Evolutionary conservation across 2,113 vertebrate species (phyloP).

Genomic region (Siniperca knerii): DNA sequence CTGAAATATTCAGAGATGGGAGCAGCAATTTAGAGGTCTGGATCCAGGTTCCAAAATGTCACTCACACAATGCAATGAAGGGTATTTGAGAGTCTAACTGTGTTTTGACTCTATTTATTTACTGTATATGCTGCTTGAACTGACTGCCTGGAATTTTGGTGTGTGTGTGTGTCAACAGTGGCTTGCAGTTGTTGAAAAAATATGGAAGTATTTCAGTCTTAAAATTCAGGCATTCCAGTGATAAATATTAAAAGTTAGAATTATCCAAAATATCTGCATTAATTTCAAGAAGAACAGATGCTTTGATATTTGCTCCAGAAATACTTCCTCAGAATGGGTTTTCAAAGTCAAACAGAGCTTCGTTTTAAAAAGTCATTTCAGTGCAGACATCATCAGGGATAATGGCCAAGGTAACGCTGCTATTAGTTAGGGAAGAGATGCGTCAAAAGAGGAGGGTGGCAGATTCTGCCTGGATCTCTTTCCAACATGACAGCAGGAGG

Average conservation of each 20-base stretch:
- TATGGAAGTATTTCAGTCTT: background rate
- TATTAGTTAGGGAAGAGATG: conserved; percentile 62
- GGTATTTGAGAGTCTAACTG: background rate
- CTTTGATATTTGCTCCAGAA: conserved; percentile 28
- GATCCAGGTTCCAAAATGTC: background rate
- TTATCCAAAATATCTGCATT: conserved; percentile 34
- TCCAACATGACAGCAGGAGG: conserved; percentile 74
- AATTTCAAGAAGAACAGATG: conserved; percentile 12
- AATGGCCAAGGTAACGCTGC: conserved; percentile 67
- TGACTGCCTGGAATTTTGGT: background rate
- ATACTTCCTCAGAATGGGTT: conserved; percentile 44
- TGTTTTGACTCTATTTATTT: background rate
- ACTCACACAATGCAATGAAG: conserved; percentile 6
- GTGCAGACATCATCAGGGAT: conserved; percentile 54
- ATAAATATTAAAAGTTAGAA: conserved; percentile 3
- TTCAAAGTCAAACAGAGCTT: conserved; percentile 64
- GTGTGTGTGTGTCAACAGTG: background rate
- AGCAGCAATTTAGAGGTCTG: background rate
- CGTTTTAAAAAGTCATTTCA: conserved; percentile 46
- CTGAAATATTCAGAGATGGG: background rate
- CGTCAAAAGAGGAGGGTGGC: conserved; percentile 58
- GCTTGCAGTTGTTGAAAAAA: background rate
- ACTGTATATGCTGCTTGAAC: background rate
- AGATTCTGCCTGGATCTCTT: conserved; percentile 64
- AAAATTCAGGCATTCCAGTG: background rate